Evolutionary conservation across 1,140 invertebrate genomes (phyloP), one percentile per base, ranked within the genome.

Genomic region (Bacillus rossius): DNA sequence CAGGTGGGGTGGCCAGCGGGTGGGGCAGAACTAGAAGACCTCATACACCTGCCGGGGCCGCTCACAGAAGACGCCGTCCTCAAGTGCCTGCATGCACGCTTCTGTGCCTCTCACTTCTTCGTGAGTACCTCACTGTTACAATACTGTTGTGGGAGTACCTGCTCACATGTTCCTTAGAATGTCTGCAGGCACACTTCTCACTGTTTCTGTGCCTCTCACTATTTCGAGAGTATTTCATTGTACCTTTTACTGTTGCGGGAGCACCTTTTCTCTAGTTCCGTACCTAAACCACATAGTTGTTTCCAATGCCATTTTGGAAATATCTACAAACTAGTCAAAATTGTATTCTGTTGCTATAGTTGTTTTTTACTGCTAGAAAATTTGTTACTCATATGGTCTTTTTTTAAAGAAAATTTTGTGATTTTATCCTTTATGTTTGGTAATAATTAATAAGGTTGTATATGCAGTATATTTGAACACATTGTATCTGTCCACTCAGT

Each of bases 1-100:
- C 40, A 16, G 41, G 26, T 57, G 69, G 72, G 60, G 68, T 26
- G 29, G 41, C 41, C 20, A 23, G 26, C 53, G 38, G 60, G 50
- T 22, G 54, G 67, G 41, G 67, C 70, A 60, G 77, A 84, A 63
- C 79, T 92, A 66, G 87, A 93, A 65, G 94, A 97, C 77, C 82
- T 96, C 56, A 96, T 95, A 72, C 92, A 96, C 75, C 76, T 96
- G 57, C 82, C 89, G 0, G 92, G 92, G 41, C 93, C 93, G 40
- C 82, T 97, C 40, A 97, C 92, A 13, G 94, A 97, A 72, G 92
- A 96, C 71, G 91, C 92, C 29, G 87, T 97, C 1, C 87, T 96
- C 69, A 87, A 91, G 71, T 92, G 91, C 65, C 80, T 96, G 20
- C 92, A 96, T 65, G 85, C 91, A 10, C 80, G 93, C 62, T 96